Conservation (phyloP, 2,888 invertebrate genomes). For the Bursaphelenchus okinawaensis region DNA sequence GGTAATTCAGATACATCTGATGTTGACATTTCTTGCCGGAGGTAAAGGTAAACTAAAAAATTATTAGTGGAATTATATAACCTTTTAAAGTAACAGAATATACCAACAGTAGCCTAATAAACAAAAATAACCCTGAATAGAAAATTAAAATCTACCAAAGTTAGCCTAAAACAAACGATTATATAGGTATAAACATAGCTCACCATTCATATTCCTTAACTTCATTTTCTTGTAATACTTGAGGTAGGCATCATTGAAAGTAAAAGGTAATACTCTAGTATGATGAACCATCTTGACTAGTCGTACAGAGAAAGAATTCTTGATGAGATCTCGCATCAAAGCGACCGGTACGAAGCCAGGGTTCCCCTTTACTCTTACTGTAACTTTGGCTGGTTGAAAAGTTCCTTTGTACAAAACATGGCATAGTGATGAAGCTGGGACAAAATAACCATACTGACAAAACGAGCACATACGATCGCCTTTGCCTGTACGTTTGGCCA, state of each 20-base stretch:
- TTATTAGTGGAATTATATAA: too few relatives aligned
- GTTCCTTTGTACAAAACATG: neutral
- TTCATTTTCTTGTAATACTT: neutral
- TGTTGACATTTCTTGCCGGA: neutral
- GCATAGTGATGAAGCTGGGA: neutral
- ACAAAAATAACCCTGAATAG: too few relatives aligned
- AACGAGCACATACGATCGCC: neutral
- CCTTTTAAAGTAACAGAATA: too few relatives aligned
- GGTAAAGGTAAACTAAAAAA: neutral
- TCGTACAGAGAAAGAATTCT: too few relatives aligned
- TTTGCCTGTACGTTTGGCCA: neutral
- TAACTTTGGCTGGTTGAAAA: constrained; percentile 1
- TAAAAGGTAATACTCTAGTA: neutral
- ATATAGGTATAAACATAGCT: too few relatives aligned
- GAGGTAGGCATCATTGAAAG: neutral
- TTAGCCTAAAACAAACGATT: too few relatives aligned
- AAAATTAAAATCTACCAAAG: neutral
- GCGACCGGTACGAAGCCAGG: neutral
- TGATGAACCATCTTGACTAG: neutral
- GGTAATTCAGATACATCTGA: neutral
- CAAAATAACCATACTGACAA: neutral
- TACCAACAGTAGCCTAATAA: too few relatives aligned
- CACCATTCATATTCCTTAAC: neutral
- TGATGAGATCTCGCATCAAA: neutral
- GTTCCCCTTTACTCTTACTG: neutral